Conservation (phyloP, 2,113 vertebrate species). For the Thunnus maccoyii region DNA sequence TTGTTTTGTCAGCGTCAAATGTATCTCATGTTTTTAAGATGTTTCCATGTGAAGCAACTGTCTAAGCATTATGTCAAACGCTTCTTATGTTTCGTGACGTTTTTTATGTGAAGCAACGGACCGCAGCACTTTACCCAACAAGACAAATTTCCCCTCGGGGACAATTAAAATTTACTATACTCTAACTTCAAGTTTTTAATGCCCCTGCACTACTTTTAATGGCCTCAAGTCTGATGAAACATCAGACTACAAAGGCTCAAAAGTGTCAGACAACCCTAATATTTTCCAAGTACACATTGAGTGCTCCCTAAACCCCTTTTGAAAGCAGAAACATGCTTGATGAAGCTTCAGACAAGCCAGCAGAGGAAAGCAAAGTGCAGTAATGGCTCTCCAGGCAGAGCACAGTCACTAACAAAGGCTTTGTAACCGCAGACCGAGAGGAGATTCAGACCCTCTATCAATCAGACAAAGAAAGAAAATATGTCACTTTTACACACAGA, state of each 20-base stretch:
- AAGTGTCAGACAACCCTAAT: neutral
- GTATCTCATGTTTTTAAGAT: too few species aligned
- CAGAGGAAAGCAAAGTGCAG: constrained; percentile 6
- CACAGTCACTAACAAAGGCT: constrained; percentile 12
- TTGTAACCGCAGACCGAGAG: neutral
- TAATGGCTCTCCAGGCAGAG: constrained; percentile 10
- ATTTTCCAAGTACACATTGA: neutral
- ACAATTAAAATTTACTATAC: too few species aligned
- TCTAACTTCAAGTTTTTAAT: too few species aligned
- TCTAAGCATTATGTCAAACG: too few species aligned
- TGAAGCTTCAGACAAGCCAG: constrained; percentile 12
- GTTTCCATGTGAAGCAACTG: too few species aligned
- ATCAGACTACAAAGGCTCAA: neutral
- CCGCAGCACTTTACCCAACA: too few species aligned
- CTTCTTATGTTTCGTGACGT: too few species aligned
- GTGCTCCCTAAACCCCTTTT: neutral
- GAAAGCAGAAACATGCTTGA: neutral
- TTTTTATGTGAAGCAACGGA: too few species aligned
- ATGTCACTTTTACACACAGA: neutral
- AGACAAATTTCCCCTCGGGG: too few species aligned
- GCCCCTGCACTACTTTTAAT: neutral
- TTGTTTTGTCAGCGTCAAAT: too few species aligned
- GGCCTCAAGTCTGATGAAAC: neutral
- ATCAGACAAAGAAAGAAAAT: constrained; percentile 15
- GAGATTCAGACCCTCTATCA: neutral